phyloP scores from a whole-genome alignment of 2,797 vertebrate genomes.

The Pantherophis alleghaniensis region DNA sequence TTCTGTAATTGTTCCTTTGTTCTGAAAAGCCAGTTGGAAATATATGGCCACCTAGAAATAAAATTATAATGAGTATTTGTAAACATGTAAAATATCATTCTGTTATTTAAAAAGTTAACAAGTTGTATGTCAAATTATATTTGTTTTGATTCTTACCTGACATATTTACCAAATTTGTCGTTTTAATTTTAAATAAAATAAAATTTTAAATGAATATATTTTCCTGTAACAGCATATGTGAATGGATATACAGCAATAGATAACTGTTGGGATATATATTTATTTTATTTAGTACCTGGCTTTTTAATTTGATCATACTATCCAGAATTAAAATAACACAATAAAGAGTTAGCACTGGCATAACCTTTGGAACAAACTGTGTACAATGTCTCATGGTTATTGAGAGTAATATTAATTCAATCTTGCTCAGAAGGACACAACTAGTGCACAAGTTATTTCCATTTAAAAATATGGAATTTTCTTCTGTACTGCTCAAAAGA shows the following conservation, averaged over 20 bases:
- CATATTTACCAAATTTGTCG: not conserved
- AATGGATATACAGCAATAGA: not conserved
- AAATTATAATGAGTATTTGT: not conserved
- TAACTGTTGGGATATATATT: not conserved
- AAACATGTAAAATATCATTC: not conserved
- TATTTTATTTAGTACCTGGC: not conserved
- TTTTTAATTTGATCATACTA: not conserved
- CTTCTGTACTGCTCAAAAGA: not conserved
- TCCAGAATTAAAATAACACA: not conserved
- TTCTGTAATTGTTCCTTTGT: constrained; percentile 38
- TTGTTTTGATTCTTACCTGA: not conserved
- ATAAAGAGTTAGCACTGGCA: not conserved
- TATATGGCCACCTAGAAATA: constrained; percentile 44
- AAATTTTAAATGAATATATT: not conserved
- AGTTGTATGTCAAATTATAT: not conserved
- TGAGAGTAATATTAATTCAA: not conserved
- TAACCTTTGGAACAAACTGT: not conserved
- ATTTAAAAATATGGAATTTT: not conserved
- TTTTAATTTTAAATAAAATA: not conserved
- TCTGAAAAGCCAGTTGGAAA: constrained; percentile 38
- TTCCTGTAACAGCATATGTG: not conserved
- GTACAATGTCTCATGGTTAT: not conserved
- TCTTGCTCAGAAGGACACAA: not conserved
- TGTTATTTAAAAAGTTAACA: not conserved
- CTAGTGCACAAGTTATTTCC: not conserved